Percentiles rank a stretch among this genome's conserved stretches.
Conservation (phyloP, 1,140 invertebrate species). For the Leptonema lineaticorne region DNA sequence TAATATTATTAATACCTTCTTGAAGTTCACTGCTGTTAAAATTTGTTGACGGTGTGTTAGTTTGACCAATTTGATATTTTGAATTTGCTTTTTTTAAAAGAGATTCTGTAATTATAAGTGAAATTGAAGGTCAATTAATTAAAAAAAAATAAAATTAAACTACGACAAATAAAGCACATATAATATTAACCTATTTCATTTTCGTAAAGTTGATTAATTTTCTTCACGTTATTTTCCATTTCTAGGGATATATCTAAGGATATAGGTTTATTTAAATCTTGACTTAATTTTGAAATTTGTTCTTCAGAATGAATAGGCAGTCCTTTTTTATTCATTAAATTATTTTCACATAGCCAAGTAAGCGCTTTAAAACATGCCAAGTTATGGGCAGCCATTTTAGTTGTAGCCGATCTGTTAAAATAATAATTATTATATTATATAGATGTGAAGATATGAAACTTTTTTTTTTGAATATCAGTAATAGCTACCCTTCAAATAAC, state of each 20-base stretch:
- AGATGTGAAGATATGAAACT: not conserved
- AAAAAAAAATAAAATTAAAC: too few relatives aligned
- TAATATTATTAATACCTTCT: not conserved
- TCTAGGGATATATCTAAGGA: slow-evolving; percentile 28
- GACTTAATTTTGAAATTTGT: slow-evolving; percentile 40
- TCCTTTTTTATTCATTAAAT: slow-evolving; percentile 44
- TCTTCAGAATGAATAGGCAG: slow-evolving; percentile 44
- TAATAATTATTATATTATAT: not conserved
- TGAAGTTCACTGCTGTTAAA: not conserved
- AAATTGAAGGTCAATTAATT: too few relatives aligned
- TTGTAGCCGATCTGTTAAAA: slow-evolving; percentile 28
- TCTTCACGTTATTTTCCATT: not conserved
- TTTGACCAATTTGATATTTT: too few relatives aligned
- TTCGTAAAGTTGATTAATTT: slow-evolving; percentile 13
- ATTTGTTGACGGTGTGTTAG: too few relatives aligned
- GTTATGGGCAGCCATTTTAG: slow-evolving; percentile 45
- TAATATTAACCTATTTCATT: slow-evolving; percentile 26
- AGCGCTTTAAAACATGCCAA: slow-evolving; percentile 44
- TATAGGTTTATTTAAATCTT: slow-evolving; percentile 40
- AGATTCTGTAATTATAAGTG: too few relatives aligned
- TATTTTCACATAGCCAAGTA: slow-evolving; percentile 41
- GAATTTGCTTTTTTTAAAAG: too few relatives aligned
- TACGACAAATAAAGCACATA: too few relatives aligned
- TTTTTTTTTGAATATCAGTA: not conserved
- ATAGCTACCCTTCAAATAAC: slow-evolving; percentile 5